Evolutionary conservation across 23 tunicate genomes (phyloP), one percentile per base, ranked within the genome.

Genomic region (Halocynthia aurantium): DNA sequence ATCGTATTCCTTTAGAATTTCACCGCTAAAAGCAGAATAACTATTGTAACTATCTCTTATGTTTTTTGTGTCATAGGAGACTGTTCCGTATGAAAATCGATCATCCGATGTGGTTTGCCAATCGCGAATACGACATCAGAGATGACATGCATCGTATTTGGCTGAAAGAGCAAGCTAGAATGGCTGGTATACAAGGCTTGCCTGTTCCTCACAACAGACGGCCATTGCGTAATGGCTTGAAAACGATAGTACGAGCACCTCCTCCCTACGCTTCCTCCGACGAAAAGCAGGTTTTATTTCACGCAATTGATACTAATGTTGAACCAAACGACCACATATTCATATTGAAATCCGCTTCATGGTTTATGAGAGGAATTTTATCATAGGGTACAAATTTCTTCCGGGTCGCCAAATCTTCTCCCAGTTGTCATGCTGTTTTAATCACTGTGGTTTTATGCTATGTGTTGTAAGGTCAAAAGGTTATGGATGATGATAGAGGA

Each of bases 71-170:
- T 31, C 64, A 4, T 58, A 67, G 22, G 77, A 85, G 90, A 53
- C 70, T 44, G 5, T 72, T 62, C 15, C 60, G 75, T 12, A 22
- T 82, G 20, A 67, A 53, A 15, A 40, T 85, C 49, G 84, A 85
- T 22, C 90, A 85, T 80, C 75, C 90, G 56, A 85, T 85, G 90
- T 20, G 55, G 80, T 18, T 55, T 51, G 90, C 90, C 19, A 85
- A 85, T 55, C 77, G 52, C 2, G 90, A 85, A 21, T 52, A 62
- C 20, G 55, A 71, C 22, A 17, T 15, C 11, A 31, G 52, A 6
- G 11, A 52, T 8, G 64, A 52, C 51, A 12, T 53, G 7, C 70
- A 58, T 49, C 52, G 31, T 17, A 55, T 52, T 18, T 71, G 54
- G 52, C 20, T n/a, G 22, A 71, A 18, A 40, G 51, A 53, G 50